A percentile compares a stretch with the other conserved stretches of the same genome.
Evolutionary conservation across 1,140 invertebrate species (phyloP).

Genomic region (Papilio polytes): DNA sequence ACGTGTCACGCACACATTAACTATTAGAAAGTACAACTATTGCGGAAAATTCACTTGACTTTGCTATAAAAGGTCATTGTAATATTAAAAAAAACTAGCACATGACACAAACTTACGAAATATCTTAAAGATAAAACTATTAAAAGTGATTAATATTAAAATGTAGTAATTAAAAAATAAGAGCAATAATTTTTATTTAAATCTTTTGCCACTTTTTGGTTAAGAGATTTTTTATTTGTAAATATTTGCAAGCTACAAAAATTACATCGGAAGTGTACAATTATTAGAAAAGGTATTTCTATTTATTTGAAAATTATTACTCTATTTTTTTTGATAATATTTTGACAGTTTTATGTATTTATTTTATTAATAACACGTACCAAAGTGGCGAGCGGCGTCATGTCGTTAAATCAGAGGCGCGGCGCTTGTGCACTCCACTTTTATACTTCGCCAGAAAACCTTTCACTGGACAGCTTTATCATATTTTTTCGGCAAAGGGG

Average conservation of each 20-base stretch:
- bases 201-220: not conserved
- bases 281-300: not conserved
- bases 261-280: not conserved
- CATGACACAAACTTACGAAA: constrained; percentile 10
- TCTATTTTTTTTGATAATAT: constrained; percentile 1
- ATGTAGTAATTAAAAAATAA: not conserved
- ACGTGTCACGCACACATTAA: constrained; percentile 46
- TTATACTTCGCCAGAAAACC: constrained; percentile 69
- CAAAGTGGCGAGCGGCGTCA: constrained; percentile 74
- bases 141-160: not conserved
- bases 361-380: constrained; percentile 67
- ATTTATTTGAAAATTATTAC: not conserved
- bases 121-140: not conserved
- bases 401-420: constrained; percentile 76
- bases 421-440: constrained; percentile 63
- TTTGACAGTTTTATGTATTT: constrained; percentile 39
- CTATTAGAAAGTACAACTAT: constrained; percentile 40
- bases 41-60: constrained; percentile 39
- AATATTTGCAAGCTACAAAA: not conserved
- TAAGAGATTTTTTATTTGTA: not conserved
- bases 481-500: constrained; percentile 53
- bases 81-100: not conserved
- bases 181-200: constrained; percentile 1
- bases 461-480: constrained; percentile 66
- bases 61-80: constrained; percentile 31